Conservation (phyloP, 2,797 vertebrate genomes). For the Acanthiza pusilla region DNA sequence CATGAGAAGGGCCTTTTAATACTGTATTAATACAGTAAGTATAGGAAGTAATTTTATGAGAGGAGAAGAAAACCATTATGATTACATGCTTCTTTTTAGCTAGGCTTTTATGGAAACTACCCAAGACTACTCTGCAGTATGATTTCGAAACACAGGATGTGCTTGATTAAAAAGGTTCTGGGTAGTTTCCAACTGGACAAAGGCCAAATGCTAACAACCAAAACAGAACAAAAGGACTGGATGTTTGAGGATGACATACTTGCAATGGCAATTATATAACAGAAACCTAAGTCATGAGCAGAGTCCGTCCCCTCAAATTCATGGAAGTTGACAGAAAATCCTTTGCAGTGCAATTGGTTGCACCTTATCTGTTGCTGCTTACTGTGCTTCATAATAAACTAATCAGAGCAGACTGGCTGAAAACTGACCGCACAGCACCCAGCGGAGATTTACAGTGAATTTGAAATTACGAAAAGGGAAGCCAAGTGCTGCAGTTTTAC, state of each 20-base stretch:
- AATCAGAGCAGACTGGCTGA: conserved; percentile 3
- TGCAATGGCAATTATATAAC: conserved; percentile 48
- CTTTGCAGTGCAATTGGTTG: conserved; percentile 30
- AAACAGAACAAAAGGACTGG: conserved; percentile 57
- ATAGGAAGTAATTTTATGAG: conserved; percentile 54
- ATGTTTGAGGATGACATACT: conserved; percentile 43
- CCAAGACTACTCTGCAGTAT: conserved; percentile 27
- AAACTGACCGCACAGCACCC: not conserved
- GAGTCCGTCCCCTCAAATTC: not conserved
- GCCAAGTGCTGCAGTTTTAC: not conserved
- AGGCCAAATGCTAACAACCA: conserved; percentile 54
- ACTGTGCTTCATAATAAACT: conserved; percentile 1
- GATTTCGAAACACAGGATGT: conserved; percentile 57
- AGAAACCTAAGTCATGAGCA: conserved; percentile 23
- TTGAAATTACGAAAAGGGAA: not conserved
- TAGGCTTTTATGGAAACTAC: conserved; percentile 61
- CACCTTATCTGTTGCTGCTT: conserved; percentile 35
- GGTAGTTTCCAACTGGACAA: conserved; percentile 48
- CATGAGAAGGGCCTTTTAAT: conserved; percentile 44
- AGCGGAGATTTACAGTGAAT: not conserved
- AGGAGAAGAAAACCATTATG: conserved; percentile 46
- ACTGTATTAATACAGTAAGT: conserved; percentile 48
- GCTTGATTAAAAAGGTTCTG: conserved; percentile 61
- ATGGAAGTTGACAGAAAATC: conserved; percentile 53
- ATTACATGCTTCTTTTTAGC: conserved; percentile 52